Evolutionary conservation across 2,113 vertebrate genomes (phyloP).

Genomic region (Serinus canaria): DNA sequence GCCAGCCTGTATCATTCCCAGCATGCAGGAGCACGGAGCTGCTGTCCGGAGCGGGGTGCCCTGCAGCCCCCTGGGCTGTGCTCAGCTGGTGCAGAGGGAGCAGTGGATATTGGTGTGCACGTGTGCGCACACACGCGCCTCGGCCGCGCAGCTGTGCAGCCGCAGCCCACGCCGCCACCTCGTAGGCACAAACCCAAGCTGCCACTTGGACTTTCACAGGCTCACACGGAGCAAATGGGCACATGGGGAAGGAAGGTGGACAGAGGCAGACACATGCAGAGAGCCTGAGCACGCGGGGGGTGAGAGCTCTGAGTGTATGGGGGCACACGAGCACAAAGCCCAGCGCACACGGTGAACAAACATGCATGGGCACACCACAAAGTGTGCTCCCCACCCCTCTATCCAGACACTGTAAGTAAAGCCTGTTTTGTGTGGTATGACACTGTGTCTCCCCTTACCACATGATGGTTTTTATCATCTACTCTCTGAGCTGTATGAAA

Average conservation of each 20-base stretch:
- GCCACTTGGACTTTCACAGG: neutral
- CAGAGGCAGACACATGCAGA: too few species aligned
- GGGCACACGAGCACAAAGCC: neutral
- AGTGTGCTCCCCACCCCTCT: neutral
- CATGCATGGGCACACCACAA: accelerated
- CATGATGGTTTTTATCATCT: neutral
- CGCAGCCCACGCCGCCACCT: neutral
- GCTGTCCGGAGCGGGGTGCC: neutral
- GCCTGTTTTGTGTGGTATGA: neutral
- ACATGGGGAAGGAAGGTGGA: neutral
- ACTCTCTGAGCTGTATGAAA: neutral
- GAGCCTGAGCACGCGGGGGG: neutral
- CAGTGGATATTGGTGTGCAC: neutral
- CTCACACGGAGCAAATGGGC: neutral
- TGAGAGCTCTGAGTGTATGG: neutral
- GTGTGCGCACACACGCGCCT: accelerated
- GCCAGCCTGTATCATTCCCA: conserved; percentile 61
- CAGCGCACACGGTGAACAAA: neutral
- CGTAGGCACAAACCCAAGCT: neutral
- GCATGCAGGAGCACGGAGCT: conserved; percentile 15
- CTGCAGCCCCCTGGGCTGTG: neutral
- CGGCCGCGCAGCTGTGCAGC: neutral
- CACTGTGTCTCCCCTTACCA: neutral
- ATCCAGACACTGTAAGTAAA: neutral
- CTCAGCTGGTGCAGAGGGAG: conserved; percentile 9